A percentile compares a stretch with the other conserved stretches of the same genome.
Conservation (phyloP, 2,888 invertebrate species). For the Synanthedon tipuliformis region DNA sequence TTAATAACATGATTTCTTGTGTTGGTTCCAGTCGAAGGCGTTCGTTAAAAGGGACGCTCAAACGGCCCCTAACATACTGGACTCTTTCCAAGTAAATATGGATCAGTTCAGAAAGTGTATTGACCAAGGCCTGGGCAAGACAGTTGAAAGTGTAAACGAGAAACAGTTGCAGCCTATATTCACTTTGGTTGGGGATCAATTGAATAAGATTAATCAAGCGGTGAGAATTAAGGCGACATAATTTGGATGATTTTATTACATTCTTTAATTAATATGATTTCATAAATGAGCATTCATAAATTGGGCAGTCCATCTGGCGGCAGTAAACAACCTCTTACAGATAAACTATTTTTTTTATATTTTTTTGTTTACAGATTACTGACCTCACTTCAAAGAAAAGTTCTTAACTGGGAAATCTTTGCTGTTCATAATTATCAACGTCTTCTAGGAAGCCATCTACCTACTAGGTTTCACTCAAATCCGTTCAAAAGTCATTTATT, state of each 20-base stretch:
- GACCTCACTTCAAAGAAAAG: no score
- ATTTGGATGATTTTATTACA: not conserved
- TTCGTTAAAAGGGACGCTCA: slow-evolving; percentile 26
- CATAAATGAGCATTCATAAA: no score
- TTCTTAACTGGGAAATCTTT: no score
- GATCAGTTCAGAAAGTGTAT: slow-evolving; percentile 39
- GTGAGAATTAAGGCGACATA: slow-evolving; percentile 16
- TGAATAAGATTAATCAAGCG: slow-evolving; percentile 44
- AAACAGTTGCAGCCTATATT: slow-evolving; percentile 46
- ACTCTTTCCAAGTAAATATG: slow-evolving; percentile 33
- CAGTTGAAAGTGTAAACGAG: slow-evolving; percentile 35
- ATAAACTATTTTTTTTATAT: no score
- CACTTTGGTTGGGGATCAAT: slow-evolving; percentile 35
- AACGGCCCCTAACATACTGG: slow-evolving; percentile 20
- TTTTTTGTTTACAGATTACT: no score
- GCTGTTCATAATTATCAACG: no score
- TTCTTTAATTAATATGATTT: not conserved
- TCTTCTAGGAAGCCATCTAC: no score
- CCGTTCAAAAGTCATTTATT: no score
- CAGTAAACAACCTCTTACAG: no score
- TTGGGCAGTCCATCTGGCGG: no score
- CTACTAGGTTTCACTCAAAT: no score
- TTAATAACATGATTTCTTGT: no score
- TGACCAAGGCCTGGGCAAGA: slow-evolving; percentile 36
- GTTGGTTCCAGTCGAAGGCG: slow-evolving; percentile 18